Base-by-base conservation (phyloP, 2,797 vertebrate genomes). In the Rhincodon typus region DNA sequence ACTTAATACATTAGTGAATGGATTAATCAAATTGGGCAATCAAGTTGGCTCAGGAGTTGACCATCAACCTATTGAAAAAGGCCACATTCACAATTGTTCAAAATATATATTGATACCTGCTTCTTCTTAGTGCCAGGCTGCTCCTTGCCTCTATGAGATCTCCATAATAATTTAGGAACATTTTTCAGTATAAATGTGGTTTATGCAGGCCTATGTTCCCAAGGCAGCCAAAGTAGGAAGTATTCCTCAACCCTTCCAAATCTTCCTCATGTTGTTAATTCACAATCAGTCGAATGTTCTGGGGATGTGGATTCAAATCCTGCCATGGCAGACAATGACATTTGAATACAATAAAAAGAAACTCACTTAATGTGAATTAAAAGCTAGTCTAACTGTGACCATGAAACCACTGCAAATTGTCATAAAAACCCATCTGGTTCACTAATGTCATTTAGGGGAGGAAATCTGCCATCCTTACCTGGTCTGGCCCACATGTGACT, bases 11-110 rank as follows among this genome's bases (percentile, higher is more conserved):
- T 93, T 93, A 93, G 62, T 67, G 1, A 10, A 69, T 8, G 62
- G 21, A 93, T 67, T 25, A 93, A 93, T 93, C 86, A 93, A n/a
- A 93, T 67, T 69, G 62, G 69, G 34, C 90, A 93, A 23, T 93
- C 90, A 67, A 69, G 19, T 69, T 93, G n/a, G 62, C 90, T 93
- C 62, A 67, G n/a, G 90, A n/a, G 25, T 66, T 69, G n/a, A 66
- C 38, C n/a, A 69, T 93, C 67, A 93, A 93, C 69, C 90, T 42
- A 93, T 8, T 69, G 90, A 23, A 67, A 93, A 42, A 67, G 21
- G n/a, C 62, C 3, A 42, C 62, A 38, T 93, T 21, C 7, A 38
- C 62, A 25, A 42, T 42, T 3, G n/a, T 93, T 93, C 21, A 4
- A n/a, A 4, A n/a, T 19, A 42, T 21, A 93, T 38, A 13, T 67